Base-by-base conservation (phyloP, 2,797 vertebrate species). In the Pampus argenteus region DNA sequence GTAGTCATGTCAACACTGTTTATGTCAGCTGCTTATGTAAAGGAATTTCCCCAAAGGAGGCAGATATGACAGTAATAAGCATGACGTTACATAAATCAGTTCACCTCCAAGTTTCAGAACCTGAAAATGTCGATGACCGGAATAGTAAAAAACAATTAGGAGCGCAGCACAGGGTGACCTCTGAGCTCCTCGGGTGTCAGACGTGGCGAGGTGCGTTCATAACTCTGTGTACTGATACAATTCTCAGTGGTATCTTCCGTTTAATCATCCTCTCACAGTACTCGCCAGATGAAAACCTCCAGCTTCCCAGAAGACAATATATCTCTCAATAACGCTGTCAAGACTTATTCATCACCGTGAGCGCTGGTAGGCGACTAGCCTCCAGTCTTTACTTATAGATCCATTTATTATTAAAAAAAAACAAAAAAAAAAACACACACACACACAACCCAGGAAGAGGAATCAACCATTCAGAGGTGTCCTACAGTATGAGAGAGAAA, bases 261-360 rank as follows among this genome's bases (percentile, higher is more conserved):
- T 83, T 86, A 86, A 87, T 88, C 85, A 81, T 63, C 57, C 64
- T 40, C 71, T 74, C 74, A 80, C 75, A 81, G 71, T 58, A 63
- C 67, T 81, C 45, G 20, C 23, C 55, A 66, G 44, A 87, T 85
- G 66, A 84, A 84, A 84, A 38, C 55, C 68, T 82, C 76, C 69
- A 65, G 67, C 29, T 56, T 81, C 70, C 60, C 64, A 51, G 82
- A 87, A 88, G 83, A 91, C 88, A 93, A 92, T 89, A 90, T 73
- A 84, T 85, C 79, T 63, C 76, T 87, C 90, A 89, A 88, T 89
- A 88, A 82, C 62, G 17, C 81, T 83, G 91, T 85, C 89, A 89
- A 59, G 71, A 51, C 60, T 55, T 81, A 91, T 92, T 88, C 69
- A 78, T 92, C 88, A 86, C 74, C 8, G 28, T 6, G 4, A 82